phyloP scores from a whole-genome alignment of 2,888 invertebrate species.

The Aphrophora alni region DNA sequence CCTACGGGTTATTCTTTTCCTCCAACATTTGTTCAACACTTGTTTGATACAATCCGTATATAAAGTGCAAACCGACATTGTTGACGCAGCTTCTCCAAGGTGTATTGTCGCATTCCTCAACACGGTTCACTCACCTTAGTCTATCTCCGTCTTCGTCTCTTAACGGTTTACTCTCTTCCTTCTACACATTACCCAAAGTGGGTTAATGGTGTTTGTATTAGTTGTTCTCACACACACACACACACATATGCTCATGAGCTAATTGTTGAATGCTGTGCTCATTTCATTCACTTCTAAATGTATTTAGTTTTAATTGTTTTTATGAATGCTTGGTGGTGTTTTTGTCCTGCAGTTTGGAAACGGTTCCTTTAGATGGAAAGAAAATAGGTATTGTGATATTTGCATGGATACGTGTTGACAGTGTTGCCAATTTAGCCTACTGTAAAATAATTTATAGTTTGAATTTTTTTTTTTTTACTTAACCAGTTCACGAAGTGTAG shows the following conservation, averaged over 20 bases:
- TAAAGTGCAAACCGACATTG: neutral
- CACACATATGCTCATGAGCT: too few species aligned
- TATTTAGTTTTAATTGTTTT: neutral
- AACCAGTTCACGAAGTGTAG: too few species aligned
- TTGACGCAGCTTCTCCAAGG: neutral
- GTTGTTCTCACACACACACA: neutral
- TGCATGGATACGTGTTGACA: too few species aligned
- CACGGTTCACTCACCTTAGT: neutral
- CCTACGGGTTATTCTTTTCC: too few species aligned
- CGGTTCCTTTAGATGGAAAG: too few species aligned
- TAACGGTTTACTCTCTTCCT: slow-evolving; percentile 25
- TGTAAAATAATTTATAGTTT: too few species aligned
- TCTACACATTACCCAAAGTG: neutral
- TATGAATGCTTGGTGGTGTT: neutral
- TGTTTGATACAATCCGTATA: too few species aligned
- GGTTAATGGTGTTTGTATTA: neutral
- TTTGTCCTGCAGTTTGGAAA: too few species aligned
- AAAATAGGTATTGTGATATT: too few species aligned
- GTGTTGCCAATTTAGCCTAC: too few species aligned
- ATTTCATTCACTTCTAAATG: neutral
- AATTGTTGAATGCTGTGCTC: neutral
- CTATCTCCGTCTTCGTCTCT: slow-evolving; percentile 35
- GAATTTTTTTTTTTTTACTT: too few species aligned
- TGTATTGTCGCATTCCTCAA: neutral
- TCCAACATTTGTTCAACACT: too few species aligned